Percentiles rank a stretch among this genome's conserved stretches.
Evolutionary conservation across 2,888 invertebrate genomes (phyloP).

Genomic region (Chouioia cunea): DNA sequence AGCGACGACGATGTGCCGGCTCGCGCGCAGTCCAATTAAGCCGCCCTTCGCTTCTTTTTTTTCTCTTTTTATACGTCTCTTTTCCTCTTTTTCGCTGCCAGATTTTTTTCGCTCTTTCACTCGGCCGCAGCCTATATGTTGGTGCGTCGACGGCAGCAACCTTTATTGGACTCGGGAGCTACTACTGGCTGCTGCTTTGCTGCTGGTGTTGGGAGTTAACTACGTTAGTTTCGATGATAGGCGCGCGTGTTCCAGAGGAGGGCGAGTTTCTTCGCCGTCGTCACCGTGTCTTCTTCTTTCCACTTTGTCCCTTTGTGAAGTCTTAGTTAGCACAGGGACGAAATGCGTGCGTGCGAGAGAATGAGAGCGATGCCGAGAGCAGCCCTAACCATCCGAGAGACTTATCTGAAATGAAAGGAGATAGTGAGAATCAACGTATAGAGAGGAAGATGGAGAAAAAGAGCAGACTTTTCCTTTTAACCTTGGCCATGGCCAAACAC

Average conservation of each 20-base stretch:
- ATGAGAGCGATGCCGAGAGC: not conserved
- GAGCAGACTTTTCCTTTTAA: constrained; percentile 39
- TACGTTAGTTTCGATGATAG: constrained; percentile 33
- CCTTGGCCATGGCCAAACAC: constrained; percentile 30
- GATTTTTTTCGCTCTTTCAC: constrained; percentile 33
- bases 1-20: no score
- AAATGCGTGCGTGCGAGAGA: not conserved
- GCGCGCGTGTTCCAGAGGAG: constrained; percentile 4
- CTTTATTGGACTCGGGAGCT: constrained; percentile 13
- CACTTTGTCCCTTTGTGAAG: constrained; percentile 28
- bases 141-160: not conserved
- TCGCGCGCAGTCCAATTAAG: constrained; percentile 36
- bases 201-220: constrained; percentile 29
- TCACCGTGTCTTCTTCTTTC: not conserved
- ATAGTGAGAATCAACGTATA: constrained; percentile 16
- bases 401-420: constrained; percentile 42
- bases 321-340: constrained; percentile 31
- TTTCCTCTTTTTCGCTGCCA: constrained; percentile 21
- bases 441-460: not conserved
- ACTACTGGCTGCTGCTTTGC: not conserved
- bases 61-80: not conserved
- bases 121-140: not conserved
- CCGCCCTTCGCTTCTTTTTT: constrained; percentile 3
- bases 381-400: constrained; percentile 14
- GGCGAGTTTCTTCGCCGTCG: constrained; percentile 12